phyloP scores from a whole-genome alignment of 1,140 invertebrate genomes.

The Sycophaga agraensis region DNA sequence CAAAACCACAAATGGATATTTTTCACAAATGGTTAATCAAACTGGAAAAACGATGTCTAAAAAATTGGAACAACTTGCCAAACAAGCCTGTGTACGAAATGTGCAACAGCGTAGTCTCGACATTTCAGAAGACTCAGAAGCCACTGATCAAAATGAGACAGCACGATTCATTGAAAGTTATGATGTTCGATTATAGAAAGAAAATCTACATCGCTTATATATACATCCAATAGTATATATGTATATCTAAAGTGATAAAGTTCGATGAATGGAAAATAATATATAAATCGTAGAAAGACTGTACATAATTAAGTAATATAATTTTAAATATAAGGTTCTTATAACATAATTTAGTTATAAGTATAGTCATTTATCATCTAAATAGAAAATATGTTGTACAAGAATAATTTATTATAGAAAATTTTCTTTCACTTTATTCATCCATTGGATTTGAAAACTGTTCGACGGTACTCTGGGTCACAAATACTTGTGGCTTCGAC shows the following conservation, averaged over 20 bases:
- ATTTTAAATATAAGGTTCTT: conserved; percentile 9
- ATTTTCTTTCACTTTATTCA: conserved; percentile 29
- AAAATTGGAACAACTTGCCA: conserved; percentile 37
- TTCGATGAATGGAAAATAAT: conserved; percentile 1
- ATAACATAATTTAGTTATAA: conserved; percentile 5
- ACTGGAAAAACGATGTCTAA: conserved; percentile 55
- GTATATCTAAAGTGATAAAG: background rate
- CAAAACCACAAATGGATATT: conserved; percentile 53
- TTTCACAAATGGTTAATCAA: conserved; percentile 60
- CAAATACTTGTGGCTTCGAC: conserved; percentile 47
- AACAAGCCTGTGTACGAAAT: conserved; percentile 15
- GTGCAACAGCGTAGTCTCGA: conserved; percentile 17
- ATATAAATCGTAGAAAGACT: conserved; percentile 7
- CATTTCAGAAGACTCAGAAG: background rate
- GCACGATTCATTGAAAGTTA: background rate
- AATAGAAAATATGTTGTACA: conserved; percentile 19
- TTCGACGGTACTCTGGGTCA: conserved; percentile 43
- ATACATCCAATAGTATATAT: background rate
- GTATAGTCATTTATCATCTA: conserved; percentile 9
- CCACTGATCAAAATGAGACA: background rate
- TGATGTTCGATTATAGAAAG: conserved; percentile 10
- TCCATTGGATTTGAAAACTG: conserved; percentile 45
- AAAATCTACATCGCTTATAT: conserved; percentile 1
- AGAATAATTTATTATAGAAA: conserved; percentile 19
- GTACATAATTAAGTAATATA: conserved; percentile 12